Percentiles rank a stretch among this genome's conserved stretches.
Conservation (phyloP, 1,140 invertebrate genomes). For the Apis mellifera region DNA sequence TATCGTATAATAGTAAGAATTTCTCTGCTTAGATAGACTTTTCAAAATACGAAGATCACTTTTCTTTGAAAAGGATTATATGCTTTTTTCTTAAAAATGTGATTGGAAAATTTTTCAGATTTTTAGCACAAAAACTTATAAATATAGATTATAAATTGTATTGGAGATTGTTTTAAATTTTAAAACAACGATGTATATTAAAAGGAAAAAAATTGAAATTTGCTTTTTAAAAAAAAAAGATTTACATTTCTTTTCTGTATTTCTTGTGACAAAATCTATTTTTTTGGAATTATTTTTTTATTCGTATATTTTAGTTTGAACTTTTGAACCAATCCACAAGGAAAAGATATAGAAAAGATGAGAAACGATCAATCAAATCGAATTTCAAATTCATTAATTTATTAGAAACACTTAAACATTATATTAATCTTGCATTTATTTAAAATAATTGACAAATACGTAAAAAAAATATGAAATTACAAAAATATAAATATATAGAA, state of each 20-base stretch:
- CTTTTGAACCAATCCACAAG: neutral
- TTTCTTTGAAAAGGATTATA: slow-evolving; percentile 12
- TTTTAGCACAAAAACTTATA: neutral
- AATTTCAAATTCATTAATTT: slow-evolving; percentile 20
- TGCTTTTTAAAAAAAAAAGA: slow-evolving; percentile 8
- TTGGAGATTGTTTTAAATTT: slow-evolving; percentile 19
- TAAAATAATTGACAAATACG: neutral
- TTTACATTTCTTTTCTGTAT: neutral
- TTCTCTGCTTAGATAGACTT: neutral
- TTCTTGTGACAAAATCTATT: no score
- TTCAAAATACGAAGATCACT: slow-evolving; percentile 17
- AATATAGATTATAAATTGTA: neutral
- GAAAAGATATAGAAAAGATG: neutral
- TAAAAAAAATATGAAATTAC: neutral
- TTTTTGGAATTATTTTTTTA: neutral
- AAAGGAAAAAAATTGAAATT: neutral
- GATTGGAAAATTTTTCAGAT: neutral
- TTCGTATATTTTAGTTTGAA: no score
- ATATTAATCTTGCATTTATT: neutral
- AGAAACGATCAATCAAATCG: neutral
- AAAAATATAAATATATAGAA: no score
- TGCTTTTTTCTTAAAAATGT: slow-evolving; percentile 14
- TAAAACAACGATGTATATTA: slow-evolving; percentile 16
- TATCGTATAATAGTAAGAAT: neutral
- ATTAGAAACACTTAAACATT: neutral